Base-by-base conservation (phyloP, 2,113 vertebrate species). In the Fregata magnificens region DNA sequence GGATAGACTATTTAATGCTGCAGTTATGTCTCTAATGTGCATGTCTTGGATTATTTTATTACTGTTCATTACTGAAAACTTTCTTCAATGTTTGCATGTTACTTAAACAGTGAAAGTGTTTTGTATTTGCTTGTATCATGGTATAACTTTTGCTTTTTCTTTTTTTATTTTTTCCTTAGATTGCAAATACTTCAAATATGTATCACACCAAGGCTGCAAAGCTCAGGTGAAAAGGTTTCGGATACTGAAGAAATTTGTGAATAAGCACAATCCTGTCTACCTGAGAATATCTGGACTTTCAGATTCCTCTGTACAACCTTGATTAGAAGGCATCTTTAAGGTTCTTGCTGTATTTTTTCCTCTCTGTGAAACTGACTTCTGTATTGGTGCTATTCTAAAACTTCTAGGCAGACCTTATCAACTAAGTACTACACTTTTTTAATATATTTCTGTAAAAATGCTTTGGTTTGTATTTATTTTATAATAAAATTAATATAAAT, bases 131-230 rank as follows among this genome's bases (percentile, higher is more conserved):
- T 71, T 83, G 14, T 74, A 5, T 77, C 3, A 6, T 61, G 22
- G 10, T 82, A 9, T 85, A 85, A 76, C 24, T 86, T 69, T 66
- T 47, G 9, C 4, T 21, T 36, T 62, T 78, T 59, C 11, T 29
- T 38, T 40, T 66, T 49, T 10, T 40, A 22, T 63, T 25, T 45
- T 83, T 88, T 16, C 61, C 38, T 77, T 92, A 99, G 98, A 93
- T 72, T 98, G 97, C 86, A 98, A 91, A 59, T 99, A 98, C 67
- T 98, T 98, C 36, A 97, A 92, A n/a, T 96, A 96, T 19, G 49
- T 98, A 28, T 98, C 88, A n/a, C 95, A 86, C 44, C 97, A 97
- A 80, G 98, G 97, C 70, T 94, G 89, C 71, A 97, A 97, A 96
- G 67, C 74, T 78, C 95, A 83, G 59, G 90, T 87, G 92, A 96